Base-by-base conservation (phyloP, 2,113 vertebrate genomes). In the Puma concolor region DNA sequence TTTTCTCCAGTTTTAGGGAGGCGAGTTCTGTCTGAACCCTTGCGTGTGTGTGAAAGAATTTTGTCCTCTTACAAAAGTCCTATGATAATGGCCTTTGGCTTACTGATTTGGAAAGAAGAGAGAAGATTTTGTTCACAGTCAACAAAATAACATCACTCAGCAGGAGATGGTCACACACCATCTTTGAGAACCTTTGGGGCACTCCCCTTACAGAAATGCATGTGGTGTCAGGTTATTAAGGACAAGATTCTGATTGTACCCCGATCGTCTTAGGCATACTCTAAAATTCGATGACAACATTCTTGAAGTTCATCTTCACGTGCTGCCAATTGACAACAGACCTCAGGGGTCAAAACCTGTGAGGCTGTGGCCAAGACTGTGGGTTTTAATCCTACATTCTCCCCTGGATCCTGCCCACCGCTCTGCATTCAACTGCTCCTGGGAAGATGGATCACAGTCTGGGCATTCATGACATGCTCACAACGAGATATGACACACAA, bases 401-500 rank as follows among this genome's bases (percentile, higher is more conserved):
- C 29, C 82, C 9, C 36, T 25, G n/a, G 16, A 7, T 1, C 29
- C 13, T 48, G 11, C 1, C 0, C 3, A 2, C 17, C 0, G 1
- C 67, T 33, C 44, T 14, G 52, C 36, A 25, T 7, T 23, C 15
- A 0, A 0, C 23, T 63, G 15, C 7, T 25, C 33, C 12, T 29
- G 71, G 60, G 38, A 87, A 7, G 54, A 23, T 3, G 4, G 7
- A 8, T 36, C 14, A 48, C 10, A 38, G 25, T n/a, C 21, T 3
- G 16, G 31, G 27, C 5, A 1, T 16, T 16, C 21, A 0, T 1
- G 2, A 25, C 64, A 17, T 0, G 0, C n/a, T 52, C 27, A 12
- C 50, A 83, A 60, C 41, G 9, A 23, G 12, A 50, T 36, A 25
- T 48, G 13, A 19, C n/a, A n/a, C 23, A 9, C 1, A 0, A 0